Evolutionary conservation across 2,797 vertebrate genomes (phyloP), one percentile per base, ranked within the genome.

Genomic region (Phyllotis vaccarum): DNA sequence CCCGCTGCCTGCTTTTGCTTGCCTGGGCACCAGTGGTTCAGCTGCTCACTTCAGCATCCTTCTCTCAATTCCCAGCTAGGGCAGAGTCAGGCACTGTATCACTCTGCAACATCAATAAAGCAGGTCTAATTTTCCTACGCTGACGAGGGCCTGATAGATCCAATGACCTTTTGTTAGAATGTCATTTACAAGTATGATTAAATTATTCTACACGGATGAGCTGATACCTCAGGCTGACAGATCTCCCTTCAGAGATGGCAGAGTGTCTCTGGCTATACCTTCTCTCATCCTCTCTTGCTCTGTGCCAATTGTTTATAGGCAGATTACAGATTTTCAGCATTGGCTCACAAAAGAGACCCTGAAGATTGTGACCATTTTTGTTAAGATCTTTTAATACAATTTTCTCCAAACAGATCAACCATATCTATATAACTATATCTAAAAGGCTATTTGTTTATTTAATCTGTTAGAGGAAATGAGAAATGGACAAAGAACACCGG

Each of bases 141-240:
- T 93, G 49, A 58, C 81, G 93, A 97, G 86, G 56, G 43, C 75
- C 90, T 96, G 93, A 97, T 91, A 96, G 96, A 97, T 93, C 94
- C 49, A 90, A 95, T 96, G 98, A 97, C 96, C 98, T 98, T 98
- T 97, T 86, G 68, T 91, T 95, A 88, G 92, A 90, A 92, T 40
- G 43, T 93, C 97, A 96, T 97, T 98, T 98, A 96, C 90, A 97
- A 97, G 89, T 95, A 95, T 97, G 98, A 98, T 98, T 97, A 97
- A 98, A 98, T 98, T 97, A 96, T 97, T 97, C 97, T 97, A 95
- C 43, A 0, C 46, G 81, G 72, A 89, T 96, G 93, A 97, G 86
- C 27, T 91, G 96, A 90, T 92, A 96, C 76, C 86, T 90, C 19
- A 24, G 75, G 94, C 80, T 95, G 95, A 97, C 83, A 54, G 62